phyloP scores from a whole-genome alignment of 2,797 vertebrate species.

The Amphiprion clarkii region DNA sequence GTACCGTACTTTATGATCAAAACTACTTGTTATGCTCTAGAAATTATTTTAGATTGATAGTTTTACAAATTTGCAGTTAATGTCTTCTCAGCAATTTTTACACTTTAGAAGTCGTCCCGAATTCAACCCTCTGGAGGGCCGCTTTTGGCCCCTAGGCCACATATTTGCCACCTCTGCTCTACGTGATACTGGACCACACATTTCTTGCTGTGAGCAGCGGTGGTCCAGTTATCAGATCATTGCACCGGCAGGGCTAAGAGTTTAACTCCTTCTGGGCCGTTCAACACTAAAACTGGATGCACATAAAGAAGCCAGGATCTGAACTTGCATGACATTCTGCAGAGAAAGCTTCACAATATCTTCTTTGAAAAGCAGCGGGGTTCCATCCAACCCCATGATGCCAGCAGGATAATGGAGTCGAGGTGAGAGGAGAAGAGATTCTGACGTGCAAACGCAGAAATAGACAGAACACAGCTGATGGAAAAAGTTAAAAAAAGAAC shows the following conservation, averaged over 20 bases:
- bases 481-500: slow-evolving; percentile 40
- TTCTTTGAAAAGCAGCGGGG: slow-evolving; percentile 1
- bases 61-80: no score
- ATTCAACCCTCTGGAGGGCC: no score
- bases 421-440: slow-evolving; percentile 10
- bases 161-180: no score
- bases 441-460: slow-evolving; percentile 28
- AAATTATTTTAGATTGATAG: no score
- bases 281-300: slow-evolving; percentile 10
- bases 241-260: not conserved
- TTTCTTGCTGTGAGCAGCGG: not conserved
- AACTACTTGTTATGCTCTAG: no score
- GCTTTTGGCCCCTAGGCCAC: no score
- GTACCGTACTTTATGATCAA: no score
- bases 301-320: slow-evolving; percentile 1
- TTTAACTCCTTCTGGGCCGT: slow-evolving; percentile 13
- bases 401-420: slow-evolving; percentile 30
- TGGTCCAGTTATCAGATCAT: not conserved
- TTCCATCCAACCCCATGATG: slow-evolving; percentile 19
- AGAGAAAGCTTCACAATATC: slow-evolving; percentile 31
- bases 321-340: not conserved
- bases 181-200: not conserved
- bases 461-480: slow-evolving; percentile 30
- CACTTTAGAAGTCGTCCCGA: no score
- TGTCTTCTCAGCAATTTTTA: no score